phyloP scores from a whole-genome alignment of 2,888 invertebrate species.

The Orchestes rusci region DNA sequence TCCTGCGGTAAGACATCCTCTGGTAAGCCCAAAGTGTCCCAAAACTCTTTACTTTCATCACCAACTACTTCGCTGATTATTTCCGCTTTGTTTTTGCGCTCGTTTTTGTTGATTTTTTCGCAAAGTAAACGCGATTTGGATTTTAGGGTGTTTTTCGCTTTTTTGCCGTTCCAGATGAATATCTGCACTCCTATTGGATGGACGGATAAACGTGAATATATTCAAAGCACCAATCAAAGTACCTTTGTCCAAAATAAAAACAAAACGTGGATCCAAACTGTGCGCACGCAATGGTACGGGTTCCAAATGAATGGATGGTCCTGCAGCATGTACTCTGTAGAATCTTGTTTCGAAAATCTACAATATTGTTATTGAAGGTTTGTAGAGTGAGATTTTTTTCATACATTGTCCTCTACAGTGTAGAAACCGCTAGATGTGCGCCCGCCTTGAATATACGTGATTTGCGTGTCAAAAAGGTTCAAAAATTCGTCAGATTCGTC shows the following conservation, averaged over 20 bases:
- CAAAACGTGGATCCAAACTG: conserved; percentile 84
- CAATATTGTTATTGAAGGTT: conserved; percentile 11
- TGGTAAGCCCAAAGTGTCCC: conserved; percentile 60
- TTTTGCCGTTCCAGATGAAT: conserved; percentile 86
- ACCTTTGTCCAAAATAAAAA: conserved; percentile 87
- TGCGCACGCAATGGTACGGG: conserved; percentile 65
- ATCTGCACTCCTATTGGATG: conserved; percentile 75
- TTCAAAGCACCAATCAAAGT: conserved; percentile 27
- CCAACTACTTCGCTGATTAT: conserved; percentile 77
- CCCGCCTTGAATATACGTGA: conserved; percentile 96
- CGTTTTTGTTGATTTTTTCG: conserved; percentile 98
- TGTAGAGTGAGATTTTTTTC: background rate
- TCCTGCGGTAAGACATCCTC: conserved; percentile 48
- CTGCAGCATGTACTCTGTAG: conserved; percentile 85
- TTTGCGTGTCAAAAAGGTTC: conserved; percentile 79
- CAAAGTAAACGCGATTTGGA: conserved; percentile 87
- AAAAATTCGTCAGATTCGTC: conserved; percentile 97
- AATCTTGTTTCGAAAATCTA: conserved; percentile 76
- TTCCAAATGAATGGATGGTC: conserved; percentile 80
- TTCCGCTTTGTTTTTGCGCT: conserved; percentile 91
- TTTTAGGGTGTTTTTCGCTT: conserved; percentile 80
- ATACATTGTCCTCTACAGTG: conserved; percentile 84
- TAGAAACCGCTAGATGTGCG: conserved; percentile 95
- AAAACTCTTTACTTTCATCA: conserved; percentile 79
- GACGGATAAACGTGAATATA: background rate